Evolutionary conservation across 2,888 invertebrate genomes (phyloP).

Genomic region (Liodrosophila aerea): DNA sequence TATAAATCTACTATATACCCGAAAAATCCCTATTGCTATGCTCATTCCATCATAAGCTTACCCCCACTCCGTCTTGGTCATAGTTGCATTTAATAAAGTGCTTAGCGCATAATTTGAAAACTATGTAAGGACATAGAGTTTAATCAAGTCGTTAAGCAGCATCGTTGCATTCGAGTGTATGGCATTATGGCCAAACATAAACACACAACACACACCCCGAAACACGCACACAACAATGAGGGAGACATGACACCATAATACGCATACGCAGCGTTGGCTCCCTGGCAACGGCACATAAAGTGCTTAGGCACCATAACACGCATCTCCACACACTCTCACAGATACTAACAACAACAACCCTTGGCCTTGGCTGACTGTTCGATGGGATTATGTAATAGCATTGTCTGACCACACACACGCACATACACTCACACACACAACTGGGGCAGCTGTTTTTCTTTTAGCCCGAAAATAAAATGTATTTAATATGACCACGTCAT

Average conservation of each 20-base stretch:
- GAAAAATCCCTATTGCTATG: slow-evolving; percentile 3
- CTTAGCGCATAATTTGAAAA: slow-evolving; percentile 61
- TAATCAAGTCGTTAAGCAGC: slow-evolving; percentile 63
- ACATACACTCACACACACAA: background rate
- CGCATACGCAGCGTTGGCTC: slow-evolving; percentile 55
- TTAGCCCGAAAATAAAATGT: slow-evolving; percentile 42
- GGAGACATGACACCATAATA: slow-evolving; percentile 32
- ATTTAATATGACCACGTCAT: slow-evolving; percentile 37
- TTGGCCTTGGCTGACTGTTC: slow-evolving; percentile 47
- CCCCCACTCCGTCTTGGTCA: slow-evolving; percentile 8
- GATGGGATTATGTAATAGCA: slow-evolving; percentile 47
- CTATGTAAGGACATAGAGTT: slow-evolving; percentile 45
- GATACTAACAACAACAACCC: slow-evolving; percentile 19
- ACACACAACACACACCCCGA: slow-evolving; percentile 22
- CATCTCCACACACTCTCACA: slow-evolving; percentile 1
- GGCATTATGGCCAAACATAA: slow-evolving; percentile 32
- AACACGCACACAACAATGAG: slow-evolving; percentile 5
- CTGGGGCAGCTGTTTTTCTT: slow-evolving; percentile 20
- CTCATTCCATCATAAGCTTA: slow-evolving; percentile 13
- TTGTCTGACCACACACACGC: slow-evolving; percentile 31
- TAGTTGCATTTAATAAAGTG: slow-evolving; percentile 60
- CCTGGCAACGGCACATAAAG: slow-evolving; percentile 53
- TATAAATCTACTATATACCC: slow-evolving; percentile 17
- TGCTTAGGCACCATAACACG: slow-evolving; percentile 43
- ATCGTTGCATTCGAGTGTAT: slow-evolving; percentile 45